These are phyloP conservation scores for Drosophila bipectinata DNA, from an alignment of 1,140 invertebrate genomes.

Conservation along the genomic window DNA sequence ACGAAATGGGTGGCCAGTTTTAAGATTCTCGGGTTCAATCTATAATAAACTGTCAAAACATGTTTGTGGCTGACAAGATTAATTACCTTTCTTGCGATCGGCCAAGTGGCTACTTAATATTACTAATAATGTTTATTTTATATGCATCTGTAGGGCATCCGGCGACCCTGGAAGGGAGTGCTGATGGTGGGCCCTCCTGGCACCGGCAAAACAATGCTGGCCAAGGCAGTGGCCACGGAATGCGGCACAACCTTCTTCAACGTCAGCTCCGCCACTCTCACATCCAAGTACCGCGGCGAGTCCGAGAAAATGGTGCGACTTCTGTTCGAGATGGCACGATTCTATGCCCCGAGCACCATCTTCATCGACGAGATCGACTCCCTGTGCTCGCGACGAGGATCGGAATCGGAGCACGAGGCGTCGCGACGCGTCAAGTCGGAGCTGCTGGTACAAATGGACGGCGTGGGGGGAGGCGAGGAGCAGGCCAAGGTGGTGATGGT, in stretches of 20 bases:
- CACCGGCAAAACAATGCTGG: conserved; percentile 99
- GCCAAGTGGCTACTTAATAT: background rate
- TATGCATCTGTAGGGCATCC: conserved; percentile 89
- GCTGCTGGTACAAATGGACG: conserved; percentile 99
- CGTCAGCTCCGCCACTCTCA: conserved; percentile 98
- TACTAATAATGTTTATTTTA: background rate
- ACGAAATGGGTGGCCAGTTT: background rate
- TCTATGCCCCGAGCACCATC: conserved; percentile 99
- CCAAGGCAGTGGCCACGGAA: conserved; percentile 99
- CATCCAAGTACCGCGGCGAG: conserved; percentile 99
- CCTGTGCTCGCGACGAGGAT: conserved; percentile 96
- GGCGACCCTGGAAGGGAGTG: conserved; percentile 92
- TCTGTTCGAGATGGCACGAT: conserved; percentile 99
- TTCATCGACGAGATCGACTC: conserved; percentile 99
- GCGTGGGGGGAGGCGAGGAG: conserved; percentile 90
- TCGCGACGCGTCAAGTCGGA: conserved; percentile 99
- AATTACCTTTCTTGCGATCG: background rate
- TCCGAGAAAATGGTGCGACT: conserved; percentile 99
- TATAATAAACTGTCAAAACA: conserved; percentile 17
- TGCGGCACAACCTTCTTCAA: conserved; percentile 99
- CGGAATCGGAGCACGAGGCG: conserved; percentile 99
- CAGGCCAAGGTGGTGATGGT: conserved; percentile 95
- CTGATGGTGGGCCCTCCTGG: conserved; percentile 92
- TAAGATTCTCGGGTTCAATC: background rate
- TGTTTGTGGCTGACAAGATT: background rate